Base-by-base conservation (phyloP, 2,797 vertebrate genomes). In the Australoheros facetus region DNA sequence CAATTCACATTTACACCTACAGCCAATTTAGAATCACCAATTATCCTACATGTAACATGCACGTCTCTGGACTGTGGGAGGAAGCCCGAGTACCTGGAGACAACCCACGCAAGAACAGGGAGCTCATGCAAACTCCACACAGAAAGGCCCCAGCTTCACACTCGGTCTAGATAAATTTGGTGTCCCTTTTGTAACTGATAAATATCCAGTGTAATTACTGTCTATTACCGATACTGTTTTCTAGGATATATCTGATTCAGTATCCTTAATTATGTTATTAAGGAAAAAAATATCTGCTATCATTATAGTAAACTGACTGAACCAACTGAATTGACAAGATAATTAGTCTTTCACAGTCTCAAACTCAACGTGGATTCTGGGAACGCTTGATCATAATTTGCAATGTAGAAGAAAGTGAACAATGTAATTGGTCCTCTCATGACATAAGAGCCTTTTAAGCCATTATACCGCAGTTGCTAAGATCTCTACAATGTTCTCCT, bases 401-500 rank as follows among this genome's bases (percentile, higher is more conserved):
- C 48, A 39, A 19, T 32, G n/a, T 30, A 69, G 56, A 71, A 12
- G 13, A 72, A 30, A 71, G 3, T 28, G n/a, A 54, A 53, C 9
- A 16, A 28, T 37, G 4, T 73, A 78, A 82, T 60, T 73, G 56
- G 39, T 19, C 26, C 19, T 56, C 16, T 59, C n/a, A 4, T 51
- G 55, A 78, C 62, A 82, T 17, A 16, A 81, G 11, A 64, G 42
- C 30, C 62, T 75, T 76, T 58, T 42, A 64, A 74, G 11, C 14
- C 3, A 21, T 76, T 77, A 37, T 39, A 51, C 42, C 28, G 13
- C 54, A 10, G 45, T 42, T 64, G 53, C 34, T 39, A 37, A 71
- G 56, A 62, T 56, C 39, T 60, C 26, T 48, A 10, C 53, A 12
- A 21, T 0, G 1, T 70, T 79, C n/a, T 73, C 37, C 60, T 59